phyloP scores from a whole-genome alignment of 2,113 vertebrate genomes.

The Pseudolaguvia tuberculata region DNA sequence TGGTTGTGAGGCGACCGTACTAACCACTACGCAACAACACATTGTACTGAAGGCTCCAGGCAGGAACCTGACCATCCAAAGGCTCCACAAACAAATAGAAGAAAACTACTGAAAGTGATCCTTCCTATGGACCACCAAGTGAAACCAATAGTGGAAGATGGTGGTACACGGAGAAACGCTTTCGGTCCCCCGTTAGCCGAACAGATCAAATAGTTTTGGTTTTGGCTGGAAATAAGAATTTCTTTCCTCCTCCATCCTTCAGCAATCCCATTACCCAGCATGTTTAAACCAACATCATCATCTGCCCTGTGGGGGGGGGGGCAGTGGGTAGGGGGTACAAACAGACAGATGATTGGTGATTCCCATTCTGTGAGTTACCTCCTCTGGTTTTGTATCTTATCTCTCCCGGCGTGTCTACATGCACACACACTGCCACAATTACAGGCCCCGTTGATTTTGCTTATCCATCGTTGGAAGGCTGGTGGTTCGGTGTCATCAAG shows the following conservation, averaged over 20 bases:
- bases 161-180: conserved; percentile 12
- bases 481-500: background rate
- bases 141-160: conserved; percentile 20
- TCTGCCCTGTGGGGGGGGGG: conserved; percentile 51
- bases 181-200: conserved; percentile 20
- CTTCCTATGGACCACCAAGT: conserved; percentile 30
- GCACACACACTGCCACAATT: conserved; percentile 58
- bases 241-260: conserved; percentile 15
- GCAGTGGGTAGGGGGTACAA: conserved; percentile 20
- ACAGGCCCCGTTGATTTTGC: conserved; percentile 63
- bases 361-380: conserved; percentile 24
- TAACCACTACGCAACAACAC: no score
- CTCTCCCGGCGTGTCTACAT: conserved; percentile 57
- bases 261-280: conserved; percentile 62
- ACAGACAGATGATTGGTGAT: conserved; percentile 57
- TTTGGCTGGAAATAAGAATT: conserved; percentile 23
- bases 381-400: conserved; percentile 22
- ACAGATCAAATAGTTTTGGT: conserved; percentile 4
- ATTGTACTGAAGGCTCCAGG: background rate
- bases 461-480: conserved; percentile 21
- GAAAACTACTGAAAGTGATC: conserved; percentile 16
- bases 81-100: conserved; percentile 11
- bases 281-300: conserved; percentile 63
- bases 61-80: background rate
- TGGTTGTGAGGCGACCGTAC: no score